phyloP scores from a whole-genome alignment of 2,888 invertebrate genomes.

The Erebia aethiops region DNA sequence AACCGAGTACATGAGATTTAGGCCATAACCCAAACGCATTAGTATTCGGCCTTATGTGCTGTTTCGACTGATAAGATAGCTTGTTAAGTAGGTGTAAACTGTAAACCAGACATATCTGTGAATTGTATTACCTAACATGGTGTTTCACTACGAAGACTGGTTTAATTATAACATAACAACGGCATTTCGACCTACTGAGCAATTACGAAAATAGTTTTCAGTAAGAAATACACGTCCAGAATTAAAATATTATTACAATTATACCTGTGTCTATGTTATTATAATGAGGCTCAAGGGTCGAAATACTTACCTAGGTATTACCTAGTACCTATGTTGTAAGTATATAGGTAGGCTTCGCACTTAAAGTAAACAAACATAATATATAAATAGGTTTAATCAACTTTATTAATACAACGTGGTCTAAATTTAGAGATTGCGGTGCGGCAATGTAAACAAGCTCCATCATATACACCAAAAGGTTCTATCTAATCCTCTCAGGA shows the following conservation, averaged over 20 bases:
- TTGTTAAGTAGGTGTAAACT: not conserved
- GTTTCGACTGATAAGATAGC: not conserved
- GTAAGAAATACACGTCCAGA: constrained; percentile 8
- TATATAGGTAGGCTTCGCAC: too few relatives aligned
- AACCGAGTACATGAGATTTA: not conserved
- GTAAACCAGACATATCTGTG: not conserved
- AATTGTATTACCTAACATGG: not conserved
- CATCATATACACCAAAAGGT: constrained; percentile 7
- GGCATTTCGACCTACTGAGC: not conserved
- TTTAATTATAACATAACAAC: constrained; percentile 17
- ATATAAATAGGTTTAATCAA: not conserved
- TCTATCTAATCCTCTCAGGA: constrained; percentile 26
- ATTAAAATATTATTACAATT: not conserved
- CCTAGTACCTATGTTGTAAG: too few relatives aligned
- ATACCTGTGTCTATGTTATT: not conserved
- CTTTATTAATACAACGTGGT: not conserved
- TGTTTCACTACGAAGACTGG: not conserved
- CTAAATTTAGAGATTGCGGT: not conserved
- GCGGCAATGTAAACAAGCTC: constrained; percentile 18
- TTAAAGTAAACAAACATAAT: too few relatives aligned
- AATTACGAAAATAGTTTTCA: not conserved
- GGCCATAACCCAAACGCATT: not conserved
- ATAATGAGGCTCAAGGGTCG: not conserved
- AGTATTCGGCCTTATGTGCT: not conserved
- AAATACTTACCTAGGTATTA: too few relatives aligned